phyloP scores from a whole-genome alignment of 1,140 invertebrate species.

The Batillaria attramentaria region DNA sequence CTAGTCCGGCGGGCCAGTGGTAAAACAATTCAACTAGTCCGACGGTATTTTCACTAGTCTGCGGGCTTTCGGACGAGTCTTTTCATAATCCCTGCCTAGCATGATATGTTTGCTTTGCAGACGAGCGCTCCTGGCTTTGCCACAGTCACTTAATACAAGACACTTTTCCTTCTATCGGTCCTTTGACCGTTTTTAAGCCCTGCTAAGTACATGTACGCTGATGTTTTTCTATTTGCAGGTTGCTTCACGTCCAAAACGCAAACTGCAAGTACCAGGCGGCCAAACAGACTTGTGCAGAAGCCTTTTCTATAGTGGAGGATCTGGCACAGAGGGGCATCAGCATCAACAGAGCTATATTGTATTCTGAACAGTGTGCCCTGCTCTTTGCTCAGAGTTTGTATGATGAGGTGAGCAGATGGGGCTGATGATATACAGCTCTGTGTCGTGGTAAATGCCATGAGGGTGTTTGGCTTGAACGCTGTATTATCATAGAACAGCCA shows the following conservation, averaged over 20 bases:
- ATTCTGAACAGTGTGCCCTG: slow-evolving; percentile 84
- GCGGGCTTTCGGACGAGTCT: no score
- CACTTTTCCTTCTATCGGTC: no score
- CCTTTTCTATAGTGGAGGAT: slow-evolving; percentile 75
- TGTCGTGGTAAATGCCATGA: neutral
- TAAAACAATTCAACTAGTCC: no score
- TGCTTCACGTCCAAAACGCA: slow-evolving; percentile 84
- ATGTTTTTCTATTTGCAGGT: slow-evolving; percentile 76
- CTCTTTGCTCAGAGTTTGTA: slow-evolving; percentile 88
- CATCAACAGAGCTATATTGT: slow-evolving; percentile 80
- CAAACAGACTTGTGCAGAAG: slow-evolving; percentile 77
- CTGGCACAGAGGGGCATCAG: slow-evolving; percentile 70
- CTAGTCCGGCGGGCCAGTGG: no score
- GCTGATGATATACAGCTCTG: neutral
- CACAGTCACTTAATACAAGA: no score
- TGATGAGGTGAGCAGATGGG: slow-evolving; percentile 76
- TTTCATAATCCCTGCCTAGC: no score
- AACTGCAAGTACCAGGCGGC: slow-evolving; percentile 85
- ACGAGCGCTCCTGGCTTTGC: no score
- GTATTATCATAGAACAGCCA: no score
- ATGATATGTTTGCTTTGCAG: neutral
- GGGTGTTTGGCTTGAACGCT: no score
- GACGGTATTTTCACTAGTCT: no score
- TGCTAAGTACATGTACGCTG: no score
- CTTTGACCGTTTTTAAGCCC: no score